Conservation (phyloP, 2,888 invertebrate species). For the Auanema freiburgensis region DNA sequence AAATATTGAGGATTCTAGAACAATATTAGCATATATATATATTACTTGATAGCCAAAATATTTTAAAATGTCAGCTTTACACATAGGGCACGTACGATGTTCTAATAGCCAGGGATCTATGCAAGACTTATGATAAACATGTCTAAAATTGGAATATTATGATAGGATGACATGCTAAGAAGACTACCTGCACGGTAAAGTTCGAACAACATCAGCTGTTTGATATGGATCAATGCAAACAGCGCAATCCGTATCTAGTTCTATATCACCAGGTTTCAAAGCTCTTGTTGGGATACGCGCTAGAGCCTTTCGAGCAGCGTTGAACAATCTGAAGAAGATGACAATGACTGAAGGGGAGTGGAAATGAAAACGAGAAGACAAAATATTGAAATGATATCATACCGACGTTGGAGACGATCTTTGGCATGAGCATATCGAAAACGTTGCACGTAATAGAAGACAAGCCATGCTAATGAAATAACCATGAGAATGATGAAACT, state of each 20-base stretch:
- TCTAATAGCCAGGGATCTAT: conserved; percentile 94
- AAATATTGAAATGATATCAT: neutral
- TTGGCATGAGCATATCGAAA: conserved; percentile 92
- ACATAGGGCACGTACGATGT: conserved; percentile 93
- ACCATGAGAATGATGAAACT: conserved; percentile 82
- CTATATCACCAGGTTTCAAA: conserved; percentile 83
- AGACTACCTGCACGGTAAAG: conserved; percentile 84
- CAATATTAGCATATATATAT: conserved; percentile 18
- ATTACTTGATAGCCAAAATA: conserved; percentile 66
- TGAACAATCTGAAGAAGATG: conserved; percentile 74
- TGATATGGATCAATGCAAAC: conserved; percentile 92
- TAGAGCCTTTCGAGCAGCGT: conserved; percentile 88
- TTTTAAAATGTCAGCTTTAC: conserved; percentile 91
- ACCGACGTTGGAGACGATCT: conserved; percentile 82
- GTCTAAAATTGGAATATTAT: conserved; percentile 71
- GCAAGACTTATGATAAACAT: conserved; percentile 91
- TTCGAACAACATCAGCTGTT: conserved; percentile 81
- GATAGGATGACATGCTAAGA: neutral
- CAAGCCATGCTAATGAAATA: conserved; percentile 89
- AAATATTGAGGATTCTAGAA: conserved; percentile 15
- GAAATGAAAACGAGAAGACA: conserved; percentile 4
- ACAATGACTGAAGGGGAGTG: neutral
- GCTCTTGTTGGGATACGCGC: conserved; percentile 88
- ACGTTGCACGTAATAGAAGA: conserved; percentile 92
- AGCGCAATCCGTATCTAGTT: conserved; percentile 84